Conservation (phyloP, 2,113 vertebrate genomes). For the Melanerpes aurifrons region DNA sequence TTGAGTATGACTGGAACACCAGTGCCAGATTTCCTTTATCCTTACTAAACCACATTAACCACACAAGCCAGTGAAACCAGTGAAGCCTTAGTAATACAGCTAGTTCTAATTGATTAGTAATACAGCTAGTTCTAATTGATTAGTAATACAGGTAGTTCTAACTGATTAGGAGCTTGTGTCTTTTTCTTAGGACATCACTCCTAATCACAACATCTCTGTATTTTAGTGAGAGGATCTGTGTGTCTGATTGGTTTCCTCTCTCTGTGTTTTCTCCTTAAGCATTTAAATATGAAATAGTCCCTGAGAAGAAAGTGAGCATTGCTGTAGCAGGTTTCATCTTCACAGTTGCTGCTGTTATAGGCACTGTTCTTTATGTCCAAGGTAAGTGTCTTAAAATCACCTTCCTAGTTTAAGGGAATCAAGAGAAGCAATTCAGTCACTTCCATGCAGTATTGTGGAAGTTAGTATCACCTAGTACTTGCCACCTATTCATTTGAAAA, state of each 20-base stretch:
- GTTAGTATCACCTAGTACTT: not conserved
- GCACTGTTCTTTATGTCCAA: conserved; percentile 68
- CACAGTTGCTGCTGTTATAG: conserved; percentile 32
- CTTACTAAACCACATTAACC: not conserved
- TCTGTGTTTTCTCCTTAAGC: conserved; percentile 60
- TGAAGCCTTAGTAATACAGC: not conserved
- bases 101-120: not conserved
- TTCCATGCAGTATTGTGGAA: not conserved
- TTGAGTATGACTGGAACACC: not conserved
- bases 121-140: not conserved
- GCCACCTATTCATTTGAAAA: not conserved
- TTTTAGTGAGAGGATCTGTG: not conserved
- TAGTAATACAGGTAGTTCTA: not conserved
- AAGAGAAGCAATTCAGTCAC: not conserved
- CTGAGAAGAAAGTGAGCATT: conserved; percentile 42
- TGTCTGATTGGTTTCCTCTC: conserved; percentile 29
- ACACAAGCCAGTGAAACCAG: not conserved
- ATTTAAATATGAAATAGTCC: conserved; percentile 60
- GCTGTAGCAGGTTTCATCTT: conserved; percentile 42
- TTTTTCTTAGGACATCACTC: not conserved
- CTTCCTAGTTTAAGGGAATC: not conserved
- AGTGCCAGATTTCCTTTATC: not conserved
- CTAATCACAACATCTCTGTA: not conserved
- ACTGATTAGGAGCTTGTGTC: not conserved
- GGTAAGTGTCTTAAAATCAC: conserved; percentile 60